Evolutionary conservation across 2,888 invertebrate genomes (phyloP), one percentile per base, ranked within the genome.

Genomic region (Drosophila diplacantha): DNA sequence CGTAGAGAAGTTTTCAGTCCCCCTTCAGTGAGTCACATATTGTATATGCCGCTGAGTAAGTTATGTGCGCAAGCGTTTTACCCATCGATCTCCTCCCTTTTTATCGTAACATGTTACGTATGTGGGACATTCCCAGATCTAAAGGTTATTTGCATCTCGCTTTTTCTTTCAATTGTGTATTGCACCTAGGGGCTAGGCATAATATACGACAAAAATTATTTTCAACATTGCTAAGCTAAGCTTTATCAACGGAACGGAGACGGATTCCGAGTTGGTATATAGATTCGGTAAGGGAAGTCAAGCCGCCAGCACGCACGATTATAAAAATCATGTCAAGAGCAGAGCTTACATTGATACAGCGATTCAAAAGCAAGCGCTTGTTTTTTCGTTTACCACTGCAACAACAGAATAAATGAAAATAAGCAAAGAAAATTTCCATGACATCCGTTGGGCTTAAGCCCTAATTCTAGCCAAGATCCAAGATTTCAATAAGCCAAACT

Each of bases 91-190:
- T 61, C 41, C 62, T 47, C 63, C 37, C 20, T 20, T 29, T 31
- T 41, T 35, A 51, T 61, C 22, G 51, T 18, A 29, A 18, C 18
- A 3, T 16, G 31, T 61, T 61, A 61, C 62, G 61, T 61, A 51
- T 51, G 43, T 43, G 61, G 61, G 60, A 43, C 35, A 62, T 61
- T 61, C 61, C 61, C 61, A 62, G 35, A 20, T 62, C 29, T 24
- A 4, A 34, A 35, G 37, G 35, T 41, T 37, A 61, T 61, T 61
- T 61, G 60, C 60, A 61, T 61, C 60, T 41, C 22, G 18, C 39
- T 41, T 35, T 56, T 31, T 35, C 31, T 43, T 37, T 58, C 38
- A 47, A 34, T 60, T 49, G 37, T 60, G 49, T 8, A 43, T 18
- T 43, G 43, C 20, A 58, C 22, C 50, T 31, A 22, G 34, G 5